phyloP scores from a whole-genome alignment of 2,888 invertebrate genomes.

The Aelia acuminata region DNA sequence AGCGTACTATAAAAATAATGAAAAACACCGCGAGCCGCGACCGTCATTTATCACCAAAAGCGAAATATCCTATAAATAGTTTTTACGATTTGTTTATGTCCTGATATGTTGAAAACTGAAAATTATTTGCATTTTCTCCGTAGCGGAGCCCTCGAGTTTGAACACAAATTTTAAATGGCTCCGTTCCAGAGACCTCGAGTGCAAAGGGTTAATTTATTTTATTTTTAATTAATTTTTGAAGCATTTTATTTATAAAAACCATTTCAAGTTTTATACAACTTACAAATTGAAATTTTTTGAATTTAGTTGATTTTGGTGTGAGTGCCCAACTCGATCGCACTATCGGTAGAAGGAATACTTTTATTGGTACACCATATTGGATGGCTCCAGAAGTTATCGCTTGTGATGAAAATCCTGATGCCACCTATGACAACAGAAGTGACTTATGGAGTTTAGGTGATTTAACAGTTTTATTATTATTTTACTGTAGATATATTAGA shows the following conservation, averaged over 20 bases:
- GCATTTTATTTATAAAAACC: not conserved
- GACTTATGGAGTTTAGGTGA: slow-evolving; percentile 74
- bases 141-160: too few relatives aligned
- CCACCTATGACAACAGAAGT: slow-evolving; percentile 98
- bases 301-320: slow-evolving; percentile 97
- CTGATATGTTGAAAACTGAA: too few relatives aligned
- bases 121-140: too few relatives aligned
- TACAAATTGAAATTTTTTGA: slow-evolving; percentile 55
- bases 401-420: slow-evolving; percentile 99
- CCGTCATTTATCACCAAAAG: too few relatives aligned
- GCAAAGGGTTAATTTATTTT: not conserved
- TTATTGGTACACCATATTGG: slow-evolving; percentile 98
- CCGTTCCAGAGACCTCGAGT: too few relatives aligned
- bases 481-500: not conserved
- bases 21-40: too few relatives aligned
- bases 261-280: not conserved
- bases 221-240: not conserved
- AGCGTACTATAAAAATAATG: too few relatives aligned
- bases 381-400: slow-evolving; percentile 99
- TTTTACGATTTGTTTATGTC: too few relatives aligned
- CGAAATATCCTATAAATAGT: too few relatives aligned
- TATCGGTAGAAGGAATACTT: slow-evolving; percentile 98
- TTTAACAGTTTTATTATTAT: not conserved
- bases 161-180: too few relatives aligned
- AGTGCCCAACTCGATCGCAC: slow-evolving; percentile 99